These are phyloP conservation scores for Porites lutea DNA, from an alignment of 64 coral and sea anemone species.

Conservation along the genomic window DNA sequence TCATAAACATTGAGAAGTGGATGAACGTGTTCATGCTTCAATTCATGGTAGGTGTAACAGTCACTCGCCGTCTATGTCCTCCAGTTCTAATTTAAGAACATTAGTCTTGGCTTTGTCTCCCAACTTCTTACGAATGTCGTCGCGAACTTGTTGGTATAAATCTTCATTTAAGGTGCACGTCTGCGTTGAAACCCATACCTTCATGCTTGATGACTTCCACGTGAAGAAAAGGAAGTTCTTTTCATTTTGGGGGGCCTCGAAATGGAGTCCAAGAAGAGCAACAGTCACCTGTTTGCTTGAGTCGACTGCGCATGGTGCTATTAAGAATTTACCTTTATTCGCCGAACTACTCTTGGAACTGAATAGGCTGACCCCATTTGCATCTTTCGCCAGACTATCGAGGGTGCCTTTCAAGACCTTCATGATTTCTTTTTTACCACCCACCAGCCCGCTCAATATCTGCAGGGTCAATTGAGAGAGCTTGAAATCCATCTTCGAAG, in stretches of 20 bases:
- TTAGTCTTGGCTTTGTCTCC: too few relatives aligned
- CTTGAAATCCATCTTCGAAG: not conserved
- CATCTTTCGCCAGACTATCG: not conserved
- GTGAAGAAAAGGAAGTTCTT: constrained; percentile 20
- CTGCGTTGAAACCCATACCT: not conserved
- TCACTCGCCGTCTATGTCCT: too few relatives aligned
- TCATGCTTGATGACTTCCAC: not conserved
- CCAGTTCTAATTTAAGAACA: too few relatives aligned
- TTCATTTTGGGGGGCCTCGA: not conserved
- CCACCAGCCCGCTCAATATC: constrained; percentile 5
- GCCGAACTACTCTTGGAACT: not conserved
- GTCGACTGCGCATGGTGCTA: constrained; percentile 35
- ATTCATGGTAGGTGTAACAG: too few relatives aligned
- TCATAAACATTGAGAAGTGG: too few relatives aligned
- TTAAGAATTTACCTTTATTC: not conserved
- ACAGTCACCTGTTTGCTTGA: constrained; percentile 15
- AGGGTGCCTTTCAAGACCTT: constrained; percentile 8
- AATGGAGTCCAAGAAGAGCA: constrained; percentile 2
- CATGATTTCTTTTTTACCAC: not conserved
- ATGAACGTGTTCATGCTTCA: too few relatives aligned
- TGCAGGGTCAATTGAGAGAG: constrained; percentile 7
- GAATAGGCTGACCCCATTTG: not conserved
- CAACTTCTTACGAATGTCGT: constrained; percentile 33
- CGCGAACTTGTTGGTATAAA: not conserved
- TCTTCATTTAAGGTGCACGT: constrained; percentile 22